Evolutionary conservation across 2,888 invertebrate genomes (phyloP).

Genomic region (Apamea monoglypha): DNA sequence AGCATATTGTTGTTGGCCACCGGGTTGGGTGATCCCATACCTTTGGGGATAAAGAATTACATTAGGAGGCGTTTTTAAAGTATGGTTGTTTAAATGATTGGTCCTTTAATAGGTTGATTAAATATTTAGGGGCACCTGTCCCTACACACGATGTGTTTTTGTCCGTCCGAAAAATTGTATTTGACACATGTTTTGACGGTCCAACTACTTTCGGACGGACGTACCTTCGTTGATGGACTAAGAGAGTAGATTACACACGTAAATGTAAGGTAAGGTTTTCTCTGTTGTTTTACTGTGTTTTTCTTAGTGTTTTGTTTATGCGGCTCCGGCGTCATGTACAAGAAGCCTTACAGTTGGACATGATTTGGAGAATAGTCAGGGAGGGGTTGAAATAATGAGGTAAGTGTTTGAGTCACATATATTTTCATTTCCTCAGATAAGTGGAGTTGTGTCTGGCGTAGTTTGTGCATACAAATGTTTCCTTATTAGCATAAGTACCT

Average conservation of each 20-base stretch:
- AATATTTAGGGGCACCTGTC: not conserved
- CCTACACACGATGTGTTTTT: not conserved
- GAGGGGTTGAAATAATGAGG: not conserved
- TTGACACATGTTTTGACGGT: not conserved
- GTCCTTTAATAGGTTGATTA: too few species aligned
- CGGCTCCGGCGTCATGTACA: not conserved
- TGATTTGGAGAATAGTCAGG: not conserved
- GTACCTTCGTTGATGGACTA: not conserved
- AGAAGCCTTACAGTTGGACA: not conserved
- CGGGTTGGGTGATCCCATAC: constrained; percentile 87
- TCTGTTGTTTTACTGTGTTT: not conserved
- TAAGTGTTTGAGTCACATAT: not conserved
- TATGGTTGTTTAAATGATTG: not conserved
- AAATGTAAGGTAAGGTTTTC: not conserved
- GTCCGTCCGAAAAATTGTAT: not conserved
- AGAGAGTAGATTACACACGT: not conserved
- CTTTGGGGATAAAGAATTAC: constrained; percentile 66
- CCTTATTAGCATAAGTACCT: not conserved
- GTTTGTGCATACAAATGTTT: constrained; percentile 1
- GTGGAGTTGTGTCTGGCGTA: not conserved
- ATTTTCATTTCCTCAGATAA: not conserved
- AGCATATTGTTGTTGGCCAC: constrained; percentile 90
- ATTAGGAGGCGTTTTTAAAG: not conserved
- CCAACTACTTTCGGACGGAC: not conserved
- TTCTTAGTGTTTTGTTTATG: not conserved